Base-by-base conservation (phyloP, 2,888 invertebrate species). In the Thumatha senex region DNA sequence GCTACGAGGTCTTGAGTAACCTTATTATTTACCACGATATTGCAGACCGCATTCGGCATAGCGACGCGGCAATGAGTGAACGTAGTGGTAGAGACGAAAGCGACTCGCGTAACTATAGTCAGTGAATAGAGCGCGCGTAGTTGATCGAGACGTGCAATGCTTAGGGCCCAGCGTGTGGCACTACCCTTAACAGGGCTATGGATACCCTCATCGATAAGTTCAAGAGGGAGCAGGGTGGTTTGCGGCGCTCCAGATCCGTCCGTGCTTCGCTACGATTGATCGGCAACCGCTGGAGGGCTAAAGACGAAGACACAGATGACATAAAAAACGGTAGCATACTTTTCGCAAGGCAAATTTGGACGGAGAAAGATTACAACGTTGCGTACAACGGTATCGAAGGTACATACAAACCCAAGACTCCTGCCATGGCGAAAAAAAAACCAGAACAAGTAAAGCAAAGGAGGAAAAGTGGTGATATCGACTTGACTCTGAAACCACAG, bases 251-350 rank as follows among this genome's bases (percentile, higher is more conserved):
- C 63, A 92, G 94, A 80, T 95, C 95, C 61, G 94, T 95, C 76
- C 92, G 95, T 70, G 94, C 95, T 64, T 95, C 95, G 63, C 84
- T 95, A 64, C 93, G 95, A 62, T 82, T 94, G 77, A 93, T 95
- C 54, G 93, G 94, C 55, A 92, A 92, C 70, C 93, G 94, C 78
- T 93, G 94, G 87, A 92, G 93, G 67, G 82, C 88, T 41, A 89
- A 88, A 57, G 90, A 89, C 64, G 90, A 88, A 43, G 84, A 84
- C 50, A 59, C 80, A 31, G 85, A 84, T 34, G 80, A 86, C 39
- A 71, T 82, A 18, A 82, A 86, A 35, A 80, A 76, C 47, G 88
- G 78, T 70, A 84, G 81, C 56, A 82, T 89, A 35, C 74, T 87
- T 14, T 85, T 87, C 58, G 61, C 84, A 2, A 82, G 84, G 36